Evolutionary conservation across 2,113 vertebrate species (phyloP).

Genomic region (Glaucidium brasilianum): DNA sequence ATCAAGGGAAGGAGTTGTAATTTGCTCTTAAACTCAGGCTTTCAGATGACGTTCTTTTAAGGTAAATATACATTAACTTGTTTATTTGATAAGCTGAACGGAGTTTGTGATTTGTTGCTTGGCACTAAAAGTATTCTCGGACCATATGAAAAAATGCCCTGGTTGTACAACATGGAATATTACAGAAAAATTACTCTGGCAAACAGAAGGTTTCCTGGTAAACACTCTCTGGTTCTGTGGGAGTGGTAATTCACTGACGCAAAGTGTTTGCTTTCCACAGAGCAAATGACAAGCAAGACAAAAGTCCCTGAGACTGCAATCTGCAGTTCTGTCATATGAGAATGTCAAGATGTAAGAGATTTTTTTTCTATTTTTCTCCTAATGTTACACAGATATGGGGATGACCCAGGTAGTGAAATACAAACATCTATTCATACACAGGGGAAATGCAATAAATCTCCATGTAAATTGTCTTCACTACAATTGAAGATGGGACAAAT

Average conservation of each 20-base stretch:
- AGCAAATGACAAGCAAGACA: neutral
- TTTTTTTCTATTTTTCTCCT: neutral
- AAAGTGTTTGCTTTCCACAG: neutral
- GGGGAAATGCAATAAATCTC: neutral
- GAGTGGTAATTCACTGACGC: neutral
- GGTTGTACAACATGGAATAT: neutral
- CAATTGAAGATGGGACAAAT: neutral
- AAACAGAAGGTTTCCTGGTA: slow-evolving; percentile 36
- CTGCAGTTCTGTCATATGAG: neutral
- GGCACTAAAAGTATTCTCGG: neutral
- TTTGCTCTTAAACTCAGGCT: neutral
- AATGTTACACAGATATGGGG: neutral
- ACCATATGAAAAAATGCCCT: neutral
- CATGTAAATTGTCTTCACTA: neutral
- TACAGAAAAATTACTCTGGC: neutral
- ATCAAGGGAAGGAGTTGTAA: neutral
- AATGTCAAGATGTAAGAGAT: neutral
- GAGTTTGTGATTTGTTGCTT: neutral
- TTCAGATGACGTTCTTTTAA: neutral
- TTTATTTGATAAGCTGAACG: neutral
- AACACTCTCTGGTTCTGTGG: neutral
- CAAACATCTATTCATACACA: neutral
- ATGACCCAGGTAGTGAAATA: neutral
- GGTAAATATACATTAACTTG: neutral
- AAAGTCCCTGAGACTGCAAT: neutral